Evolutionary conservation across 2,888 invertebrate species (phyloP), one percentile per base, ranked within the genome.

Genomic region (Athrips mouffetella): DNA sequence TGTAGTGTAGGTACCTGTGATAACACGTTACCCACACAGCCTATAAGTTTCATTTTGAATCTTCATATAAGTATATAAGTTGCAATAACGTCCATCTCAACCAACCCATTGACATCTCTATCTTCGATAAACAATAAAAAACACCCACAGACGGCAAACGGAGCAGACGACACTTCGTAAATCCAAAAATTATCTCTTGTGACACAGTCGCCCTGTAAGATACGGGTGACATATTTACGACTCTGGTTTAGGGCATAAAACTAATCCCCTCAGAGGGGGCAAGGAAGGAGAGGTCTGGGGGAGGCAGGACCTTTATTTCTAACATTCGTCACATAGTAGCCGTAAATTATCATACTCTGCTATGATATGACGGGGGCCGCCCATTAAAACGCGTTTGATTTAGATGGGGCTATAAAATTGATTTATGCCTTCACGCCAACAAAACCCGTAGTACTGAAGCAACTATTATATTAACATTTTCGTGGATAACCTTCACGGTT

Each of bases 301-400:
- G 63, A 67, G 70, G 69, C 70, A 74, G 76, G 81, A 78, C 84
- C 84, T 85, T 86, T 87, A 86, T 88, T 89, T 88, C 89, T 85
- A 85, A 87, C 89, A 89, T 89, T 89, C 89, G 89, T 89, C 89
- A 89, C 89, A 89, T 89, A 88, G 84, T 84, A 79, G 80, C 81
- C 81, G 81, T 89, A 89, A 89, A 89, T 89, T 89, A 89, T 89
- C 89, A 88, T 89, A 89, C 88, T 86, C 76, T 70, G 87, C 82
- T 80, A 87, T 89, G 89, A 89, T 89, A 89, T 89, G 89, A 89
- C 89, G 89, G 76, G 89, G 87, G 87, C 80, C 88, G 82, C 86
- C 89, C 89, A 89, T 89, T 89, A 89, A 89, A 89, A 89, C 86
- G 83, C 87, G 89, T 88, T 89, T 89, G 89, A 89, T 89, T 89